Conservation (phyloP, 2,797 vertebrate genomes). For the Lacerta agilis region DNA sequence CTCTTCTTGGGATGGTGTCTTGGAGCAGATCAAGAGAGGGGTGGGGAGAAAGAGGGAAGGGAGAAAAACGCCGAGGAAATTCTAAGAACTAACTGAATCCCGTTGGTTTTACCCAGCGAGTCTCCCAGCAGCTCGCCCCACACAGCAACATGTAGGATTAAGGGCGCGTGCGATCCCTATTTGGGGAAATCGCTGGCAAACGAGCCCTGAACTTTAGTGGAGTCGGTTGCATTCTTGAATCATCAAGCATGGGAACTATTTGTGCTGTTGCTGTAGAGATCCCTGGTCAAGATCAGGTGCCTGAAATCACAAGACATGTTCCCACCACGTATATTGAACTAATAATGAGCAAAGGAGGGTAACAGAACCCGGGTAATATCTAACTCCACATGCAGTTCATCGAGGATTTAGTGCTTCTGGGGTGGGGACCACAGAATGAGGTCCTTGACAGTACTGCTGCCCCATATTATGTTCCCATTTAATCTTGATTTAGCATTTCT, state of each 20-base stretch:
- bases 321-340: too few relatives aligned
- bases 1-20: neutral
- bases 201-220: too few relatives aligned
- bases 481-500: too few relatives aligned
- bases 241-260: neutral
- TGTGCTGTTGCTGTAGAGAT: too few relatives aligned
- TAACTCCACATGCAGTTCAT: too few relatives aligned
- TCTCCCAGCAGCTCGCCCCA: too few relatives aligned
- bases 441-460: too few relatives aligned
- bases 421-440: too few relatives aligned
- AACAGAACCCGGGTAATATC: neutral
- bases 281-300: neutral
- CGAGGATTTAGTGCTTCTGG: too few relatives aligned
- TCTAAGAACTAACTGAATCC: neutral
- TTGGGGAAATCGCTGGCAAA: neutral
- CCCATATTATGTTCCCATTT: too few relatives aligned
- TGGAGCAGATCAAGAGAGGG: neutral
- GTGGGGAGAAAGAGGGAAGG: accelerated
- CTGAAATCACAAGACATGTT: neutral
- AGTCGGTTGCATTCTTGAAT: neutral
- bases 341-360: neutral
- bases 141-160: neutral
- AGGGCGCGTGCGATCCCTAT: neutral
- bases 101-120: neutral
- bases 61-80: neutral